Percentiles rank a stretch among this genome's conserved stretches.
Conservation (phyloP, 2,888 invertebrate species). For the Mimumesa dahlbomi region DNA sequence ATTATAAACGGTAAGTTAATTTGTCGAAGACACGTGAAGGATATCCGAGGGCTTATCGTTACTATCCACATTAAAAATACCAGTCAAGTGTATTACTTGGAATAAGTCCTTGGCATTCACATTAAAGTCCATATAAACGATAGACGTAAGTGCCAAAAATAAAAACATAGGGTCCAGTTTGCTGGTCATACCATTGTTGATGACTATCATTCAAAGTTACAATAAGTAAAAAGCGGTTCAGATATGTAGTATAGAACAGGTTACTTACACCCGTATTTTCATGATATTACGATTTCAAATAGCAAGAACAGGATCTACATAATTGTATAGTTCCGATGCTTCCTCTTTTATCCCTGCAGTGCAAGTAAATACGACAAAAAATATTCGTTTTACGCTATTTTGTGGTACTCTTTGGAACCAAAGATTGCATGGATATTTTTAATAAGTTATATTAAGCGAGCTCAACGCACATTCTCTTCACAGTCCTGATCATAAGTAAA, state of each 20-base stretch:
- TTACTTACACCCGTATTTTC: slow-evolving; percentile 21
- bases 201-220: slow-evolving; percentile 34
- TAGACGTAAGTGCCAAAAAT: slow-evolving; percentile 58
- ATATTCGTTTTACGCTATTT: slow-evolving; percentile 15
- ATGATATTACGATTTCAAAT: slow-evolving; percentile 17
- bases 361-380: not conserved
- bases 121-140: slow-evolving; percentile 46
- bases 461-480: slow-evolving; percentile 27
- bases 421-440: slow-evolving; percentile 30
- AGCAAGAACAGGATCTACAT: slow-evolving; percentile 11
- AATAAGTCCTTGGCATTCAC: slow-evolving; percentile 60
- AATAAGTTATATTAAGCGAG: slow-evolving; percentile 24
- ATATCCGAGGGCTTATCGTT: slow-evolving; percentile 88
- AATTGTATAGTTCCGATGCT: slow-evolving; percentile 2
- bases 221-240: slow-evolving; percentile 5
- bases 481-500: not conserved
- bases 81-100: slow-evolving; percentile 76
- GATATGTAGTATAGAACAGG: slow-evolving; percentile 6
- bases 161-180: slow-evolving; percentile 59
- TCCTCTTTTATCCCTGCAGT: slow-evolving; percentile 1
- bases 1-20: slow-evolving; percentile 85
- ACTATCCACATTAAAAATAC: slow-evolving; percentile 83
- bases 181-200: slow-evolving; percentile 30
- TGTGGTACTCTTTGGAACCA: slow-evolving; percentile 22
- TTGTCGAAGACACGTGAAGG: slow-evolving; percentile 87